Percentiles rank a stretch among this genome's conserved stretches.
phyloP scores from a whole-genome alignment of 2,888 invertebrate genomes.

The Noctua fimbriata region DNA sequence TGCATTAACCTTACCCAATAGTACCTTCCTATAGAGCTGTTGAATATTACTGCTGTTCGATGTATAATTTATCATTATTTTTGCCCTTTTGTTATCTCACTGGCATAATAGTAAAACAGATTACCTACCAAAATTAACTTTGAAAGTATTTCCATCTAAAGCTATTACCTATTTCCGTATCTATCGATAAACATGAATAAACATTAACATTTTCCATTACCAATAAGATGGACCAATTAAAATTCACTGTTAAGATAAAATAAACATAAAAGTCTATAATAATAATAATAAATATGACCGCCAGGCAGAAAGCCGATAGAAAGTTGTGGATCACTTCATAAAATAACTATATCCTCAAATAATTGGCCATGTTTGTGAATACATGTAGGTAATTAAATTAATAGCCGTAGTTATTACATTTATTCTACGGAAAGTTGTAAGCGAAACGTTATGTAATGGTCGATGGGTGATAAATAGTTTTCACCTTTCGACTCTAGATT shows the following conservation, averaged over 20 bases:
- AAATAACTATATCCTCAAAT: conserved; percentile 50
- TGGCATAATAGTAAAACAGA: background rate
- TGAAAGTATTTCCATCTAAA: background rate
- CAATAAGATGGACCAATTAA: conserved; percentile 36
- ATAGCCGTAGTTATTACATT: conserved; percentile 44
- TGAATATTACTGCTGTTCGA: background rate
- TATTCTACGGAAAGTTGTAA: conserved; percentile 38
- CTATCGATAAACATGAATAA: conserved; percentile 25
- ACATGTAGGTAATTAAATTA: conserved; percentile 43
- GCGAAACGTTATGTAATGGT: conserved; percentile 31
- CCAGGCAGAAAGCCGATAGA: conserved; percentile 60
- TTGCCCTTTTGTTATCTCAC: background rate
- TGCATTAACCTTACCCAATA: background rate
- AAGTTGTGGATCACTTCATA: conserved; percentile 48
- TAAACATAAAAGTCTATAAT: conserved; percentile 27
- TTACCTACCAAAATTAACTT: background rate
- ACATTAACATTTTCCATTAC: conserved; percentile 25
- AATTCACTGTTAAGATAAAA: conserved; percentile 32
- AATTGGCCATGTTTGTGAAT: conserved; percentile 45
- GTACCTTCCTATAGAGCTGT: background rate
- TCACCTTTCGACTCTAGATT: conserved; percentile 5
- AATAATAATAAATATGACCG: conserved; percentile 29
- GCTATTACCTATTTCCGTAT: conserved; percentile 12
- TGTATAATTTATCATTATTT: background rate
- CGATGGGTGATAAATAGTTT: conserved; percentile 19